Conservation (phyloP, 1,140 invertebrate genomes). For the Zaprionus gabonicus region DNA sequence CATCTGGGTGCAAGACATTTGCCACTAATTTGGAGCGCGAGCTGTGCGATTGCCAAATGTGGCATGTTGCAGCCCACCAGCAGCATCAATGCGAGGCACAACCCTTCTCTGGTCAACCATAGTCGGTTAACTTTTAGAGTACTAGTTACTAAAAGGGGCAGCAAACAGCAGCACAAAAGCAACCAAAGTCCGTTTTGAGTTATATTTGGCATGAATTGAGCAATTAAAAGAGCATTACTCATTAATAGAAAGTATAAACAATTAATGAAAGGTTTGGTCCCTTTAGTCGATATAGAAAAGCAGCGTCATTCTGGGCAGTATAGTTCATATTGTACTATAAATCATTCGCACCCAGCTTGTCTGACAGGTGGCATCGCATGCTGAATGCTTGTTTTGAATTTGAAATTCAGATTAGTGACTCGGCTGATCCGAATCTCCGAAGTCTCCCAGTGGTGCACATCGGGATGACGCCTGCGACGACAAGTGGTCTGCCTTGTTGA, state of each 20-base stretch:
- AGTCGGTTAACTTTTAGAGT: neutral
- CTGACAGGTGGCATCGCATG: neutral
- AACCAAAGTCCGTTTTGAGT: neutral
- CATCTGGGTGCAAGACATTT: conserved; percentile 55
- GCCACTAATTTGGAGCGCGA: conserved; percentile 64
- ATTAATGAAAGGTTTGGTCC: no score
- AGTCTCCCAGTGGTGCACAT: neutral
- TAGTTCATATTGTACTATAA: neutral
- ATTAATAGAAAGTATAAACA: no score
- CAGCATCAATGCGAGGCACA: neutral
- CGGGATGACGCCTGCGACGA: conserved; percentile 58
- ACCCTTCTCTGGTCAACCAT: neutral
- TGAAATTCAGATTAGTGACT: neutral
- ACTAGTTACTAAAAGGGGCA: neutral
- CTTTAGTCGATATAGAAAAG: neutral
- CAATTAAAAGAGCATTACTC: no score
- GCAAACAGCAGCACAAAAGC: neutral
- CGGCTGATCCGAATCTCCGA: neutral
- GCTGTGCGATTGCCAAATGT: conserved; percentile 55
- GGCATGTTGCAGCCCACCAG: conserved; percentile 31
- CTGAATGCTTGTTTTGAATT: neutral
- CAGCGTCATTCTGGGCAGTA: neutral
- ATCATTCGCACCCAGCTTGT: neutral
- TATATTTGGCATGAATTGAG: no score
- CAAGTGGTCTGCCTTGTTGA: conserved; percentile 77